phyloP scores from a whole-genome alignment of 2,113 vertebrate species.

The Benitochromis conjunctus region DNA sequence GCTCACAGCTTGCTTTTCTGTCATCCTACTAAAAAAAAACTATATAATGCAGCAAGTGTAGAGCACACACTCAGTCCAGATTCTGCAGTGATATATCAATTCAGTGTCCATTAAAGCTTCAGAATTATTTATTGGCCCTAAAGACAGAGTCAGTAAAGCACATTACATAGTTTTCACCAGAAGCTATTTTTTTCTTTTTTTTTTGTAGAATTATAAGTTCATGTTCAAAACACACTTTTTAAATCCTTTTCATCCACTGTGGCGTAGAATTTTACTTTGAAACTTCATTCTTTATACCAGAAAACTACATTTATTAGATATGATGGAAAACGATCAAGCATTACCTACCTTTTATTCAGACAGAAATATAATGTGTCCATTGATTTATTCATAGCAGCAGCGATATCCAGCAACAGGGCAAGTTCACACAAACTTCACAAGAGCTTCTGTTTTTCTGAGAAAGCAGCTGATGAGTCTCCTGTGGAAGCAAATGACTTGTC shows the following conservation, averaged over 20 bases:
- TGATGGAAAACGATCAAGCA: neutral
- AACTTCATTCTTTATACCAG: neutral
- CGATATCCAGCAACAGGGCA: neutral
- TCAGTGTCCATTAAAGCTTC: neutral
- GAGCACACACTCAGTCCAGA: neutral
- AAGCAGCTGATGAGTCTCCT: neutral
- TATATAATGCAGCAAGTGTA: neutral
- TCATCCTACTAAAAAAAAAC: neutral
- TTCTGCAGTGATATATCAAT: neutral
- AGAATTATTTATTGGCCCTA: neutral
- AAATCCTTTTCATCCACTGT: neutral
- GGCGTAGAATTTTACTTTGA: neutral
- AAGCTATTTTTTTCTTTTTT: neutral
- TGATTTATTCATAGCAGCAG: neutral
- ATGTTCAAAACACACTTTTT: neutral
- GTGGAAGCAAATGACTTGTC: neutral
- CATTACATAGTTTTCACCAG: neutral
- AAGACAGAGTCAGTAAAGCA: neutral
- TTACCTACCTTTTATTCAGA: neutral
- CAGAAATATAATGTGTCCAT: neutral
- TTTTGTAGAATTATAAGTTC: neutral
- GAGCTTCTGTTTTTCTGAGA: no score
- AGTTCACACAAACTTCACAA: slow-evolving; percentile 26
- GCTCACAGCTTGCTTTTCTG: neutral
- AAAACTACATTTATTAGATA: neutral